These are phyloP conservation scores for Microcebus tavaratra DNA, from an alignment of 2,113 vertebrate species.

Conservation along the genomic window DNA sequence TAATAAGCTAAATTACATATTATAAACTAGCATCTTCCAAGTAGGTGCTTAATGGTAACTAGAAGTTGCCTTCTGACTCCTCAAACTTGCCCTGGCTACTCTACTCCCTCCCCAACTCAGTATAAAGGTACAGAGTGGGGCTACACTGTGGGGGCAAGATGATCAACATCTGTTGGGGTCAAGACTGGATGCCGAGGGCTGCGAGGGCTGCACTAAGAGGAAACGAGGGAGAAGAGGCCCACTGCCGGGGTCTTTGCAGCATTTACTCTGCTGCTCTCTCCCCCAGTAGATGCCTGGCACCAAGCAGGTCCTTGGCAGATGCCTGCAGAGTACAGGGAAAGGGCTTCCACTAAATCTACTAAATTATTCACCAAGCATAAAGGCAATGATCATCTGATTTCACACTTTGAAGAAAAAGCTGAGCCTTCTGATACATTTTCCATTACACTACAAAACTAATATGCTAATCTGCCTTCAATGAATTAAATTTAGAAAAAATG, in stretches of 20 bases:
- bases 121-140: neutral
- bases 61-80: neutral
- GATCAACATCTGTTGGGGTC: neutral
- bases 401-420: constrained; percentile 7
- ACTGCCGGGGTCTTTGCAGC: neutral
- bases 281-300: neutral
- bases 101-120: neutral
- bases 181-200: neutral
- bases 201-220: neutral
- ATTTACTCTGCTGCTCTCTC: neutral
- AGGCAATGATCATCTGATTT: neutral
- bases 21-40: neutral
- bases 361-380: constrained; percentile 9
- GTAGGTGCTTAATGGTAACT: neutral
- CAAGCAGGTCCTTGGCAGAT: neutral
- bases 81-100: neutral
- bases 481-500: constrained; percentile 8
- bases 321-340: neutral
- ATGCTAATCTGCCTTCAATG: neutral
- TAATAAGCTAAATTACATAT: neutral
- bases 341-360: neutral
- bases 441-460: neutral
- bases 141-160: neutral
- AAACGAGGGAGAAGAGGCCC: neutral
- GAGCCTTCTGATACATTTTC: neutral